A percentile compares a stretch with the other conserved stretches of the same genome.
Evolutionary conservation across 2,888 invertebrate genomes (phyloP).

Genomic region (Peribatodes rhomboidaria): DNA sequence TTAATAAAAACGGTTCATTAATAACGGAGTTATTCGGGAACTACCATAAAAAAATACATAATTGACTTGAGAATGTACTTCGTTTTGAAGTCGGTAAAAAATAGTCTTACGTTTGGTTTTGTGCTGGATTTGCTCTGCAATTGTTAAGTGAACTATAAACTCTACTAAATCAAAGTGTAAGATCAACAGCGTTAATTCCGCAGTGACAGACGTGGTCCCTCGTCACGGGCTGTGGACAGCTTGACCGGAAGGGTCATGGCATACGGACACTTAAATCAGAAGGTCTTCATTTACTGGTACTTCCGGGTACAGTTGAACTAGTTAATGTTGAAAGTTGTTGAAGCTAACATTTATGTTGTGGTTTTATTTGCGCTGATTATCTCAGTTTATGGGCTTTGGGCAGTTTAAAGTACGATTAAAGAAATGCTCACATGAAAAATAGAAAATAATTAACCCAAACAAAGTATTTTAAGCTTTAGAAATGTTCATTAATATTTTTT

Average conservation of each 20-base stretch:
- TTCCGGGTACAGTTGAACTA: constrained; percentile 20
- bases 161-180: constrained; percentile 25
- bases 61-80: too few species aligned
- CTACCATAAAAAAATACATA: too few species aligned
- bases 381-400: neutral
- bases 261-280: constrained; percentile 38
- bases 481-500: too few species aligned
- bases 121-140: neutral
- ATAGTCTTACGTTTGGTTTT: neutral
- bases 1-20: too few species aligned
- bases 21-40: too few species aligned
- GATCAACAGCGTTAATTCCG: constrained; percentile 36
- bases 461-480: too few species aligned
- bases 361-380: constrained; percentile 1
- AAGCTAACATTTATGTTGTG: constrained; percentile 3
- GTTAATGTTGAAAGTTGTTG: constrained; percentile 12
- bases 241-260: constrained; percentile 43
- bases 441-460: too few species aligned
- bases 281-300: constrained; percentile 36
- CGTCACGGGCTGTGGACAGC: constrained; percentile 42
- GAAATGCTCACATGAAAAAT: neutral
- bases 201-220: constrained; percentile 38
- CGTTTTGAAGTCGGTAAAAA: too few species aligned
- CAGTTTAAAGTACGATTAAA: neutral
- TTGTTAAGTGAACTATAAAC: constrained; percentile 17